These are phyloP conservation scores for Leptodirus hochenwartii DNA, from an alignment of 2,888 invertebrate species.

Conservation along the genomic window DNA sequence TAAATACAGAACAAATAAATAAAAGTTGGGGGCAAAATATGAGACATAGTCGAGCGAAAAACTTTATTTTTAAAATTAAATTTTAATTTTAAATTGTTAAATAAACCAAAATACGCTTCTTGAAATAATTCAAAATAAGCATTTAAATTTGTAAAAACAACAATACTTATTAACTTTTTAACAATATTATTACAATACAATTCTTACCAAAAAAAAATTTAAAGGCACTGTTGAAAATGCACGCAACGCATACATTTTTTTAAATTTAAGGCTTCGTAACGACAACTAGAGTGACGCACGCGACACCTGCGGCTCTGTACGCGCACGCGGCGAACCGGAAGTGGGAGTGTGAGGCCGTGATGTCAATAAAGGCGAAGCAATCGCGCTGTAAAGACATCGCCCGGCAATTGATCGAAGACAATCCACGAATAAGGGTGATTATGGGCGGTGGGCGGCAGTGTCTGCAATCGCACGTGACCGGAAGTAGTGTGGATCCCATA, in stretches of 20 bases:
- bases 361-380: conserved; percentile 37
- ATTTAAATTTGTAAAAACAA: too few relatives aligned
- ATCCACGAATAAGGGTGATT: conserved; percentile 66
- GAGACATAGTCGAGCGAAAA: too few relatives aligned
- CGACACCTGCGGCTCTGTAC: conserved; percentile 67
- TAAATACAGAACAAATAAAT: too few relatives aligned
- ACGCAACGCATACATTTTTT: too few relatives aligned
- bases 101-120: too few relatives aligned
- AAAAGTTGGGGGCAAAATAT: too few relatives aligned
- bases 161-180: too few relatives aligned
- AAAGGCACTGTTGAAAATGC: too few relatives aligned
- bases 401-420: conserved; percentile 58
- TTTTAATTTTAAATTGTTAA: too few relatives aligned
- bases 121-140: too few relatives aligned
- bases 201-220: neutral
- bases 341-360: conserved; percentile 64
- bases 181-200: too few relatives aligned
- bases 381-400: conserved; percentile 66
- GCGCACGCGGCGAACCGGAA: conserved; percentile 53
- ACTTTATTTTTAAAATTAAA: too few relatives aligned
- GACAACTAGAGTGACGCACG: conserved; percentile 76
- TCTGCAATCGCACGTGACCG: conserved; percentile 38
- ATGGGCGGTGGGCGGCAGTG: conserved; percentile 73
- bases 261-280: conserved; percentile 81
- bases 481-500: conserved; percentile 30